Evolutionary conservation across 2,888 invertebrate species (phyloP).

Genomic region (Lasioglossum figueresi): DNA sequence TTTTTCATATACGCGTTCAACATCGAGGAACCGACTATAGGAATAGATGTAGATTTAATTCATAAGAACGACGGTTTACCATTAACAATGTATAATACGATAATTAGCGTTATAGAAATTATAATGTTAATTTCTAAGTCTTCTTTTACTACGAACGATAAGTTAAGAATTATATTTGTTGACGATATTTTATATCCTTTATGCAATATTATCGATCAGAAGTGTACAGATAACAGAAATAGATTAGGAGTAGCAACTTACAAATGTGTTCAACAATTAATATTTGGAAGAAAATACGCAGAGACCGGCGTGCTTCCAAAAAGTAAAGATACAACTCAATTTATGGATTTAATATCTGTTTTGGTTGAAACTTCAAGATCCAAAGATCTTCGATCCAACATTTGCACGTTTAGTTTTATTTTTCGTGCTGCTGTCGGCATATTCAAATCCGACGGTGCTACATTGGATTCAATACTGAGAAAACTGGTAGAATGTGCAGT

Average conservation of each 20-base stretch:
- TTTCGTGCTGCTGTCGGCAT: conserved; percentile 68
- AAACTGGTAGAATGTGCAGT: conserved; percentile 69
- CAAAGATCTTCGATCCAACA: conserved; percentile 49
- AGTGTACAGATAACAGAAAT: conserved; percentile 57
- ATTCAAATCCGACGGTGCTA: conserved; percentile 66
- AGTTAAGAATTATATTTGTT: conserved; percentile 69
- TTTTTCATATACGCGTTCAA: conserved; percentile 31
- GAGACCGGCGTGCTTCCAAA: conserved; percentile 51
- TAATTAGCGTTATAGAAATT: conserved; percentile 49
- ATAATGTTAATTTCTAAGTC: conserved; percentile 71
- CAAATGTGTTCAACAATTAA: conserved; percentile 75
- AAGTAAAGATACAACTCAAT: conserved; percentile 37
- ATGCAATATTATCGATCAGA: conserved; percentile 66
- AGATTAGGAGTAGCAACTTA: conserved; percentile 68
- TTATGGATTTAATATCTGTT: conserved; percentile 54
- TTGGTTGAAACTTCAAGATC: conserved; percentile 59
- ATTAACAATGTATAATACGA: conserved; percentile 28
- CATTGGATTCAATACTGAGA: conserved; percentile 75
- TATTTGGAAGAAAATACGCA: conserved; percentile 67
- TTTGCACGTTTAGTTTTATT: conserved; percentile 65
- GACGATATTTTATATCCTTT: conserved; percentile 73
- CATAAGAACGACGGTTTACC: conserved; percentile 15
- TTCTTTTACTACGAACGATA: conserved; percentile 58
- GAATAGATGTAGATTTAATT: conserved; percentile 33
- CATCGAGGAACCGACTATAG: not conserved